These are phyloP conservation scores for Xyrichtys novacula DNA, from an alignment of 2,797 vertebrate species.

Conservation along the genomic window DNA sequence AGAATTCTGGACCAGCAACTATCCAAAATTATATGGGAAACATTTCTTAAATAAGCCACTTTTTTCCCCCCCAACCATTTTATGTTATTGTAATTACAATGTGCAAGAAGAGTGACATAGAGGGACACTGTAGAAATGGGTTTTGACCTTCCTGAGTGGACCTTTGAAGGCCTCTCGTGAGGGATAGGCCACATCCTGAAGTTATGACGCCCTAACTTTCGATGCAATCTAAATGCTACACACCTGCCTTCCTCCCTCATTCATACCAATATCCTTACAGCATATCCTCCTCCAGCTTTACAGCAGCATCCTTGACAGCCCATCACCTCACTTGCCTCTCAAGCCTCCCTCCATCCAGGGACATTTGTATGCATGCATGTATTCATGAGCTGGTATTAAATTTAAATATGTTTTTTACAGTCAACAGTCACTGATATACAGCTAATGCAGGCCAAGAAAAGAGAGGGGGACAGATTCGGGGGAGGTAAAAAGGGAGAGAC, in stretches of 20 bases:
- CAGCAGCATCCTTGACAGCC: constrained; percentile 54
- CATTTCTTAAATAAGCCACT: no score
- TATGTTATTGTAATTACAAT: not conserved
- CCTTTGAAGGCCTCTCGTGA: not conserved
- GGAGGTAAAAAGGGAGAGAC: constrained; percentile 39
- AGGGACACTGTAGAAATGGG: not conserved
- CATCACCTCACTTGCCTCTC: constrained; percentile 62
- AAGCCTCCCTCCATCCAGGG: constrained; percentile 57
- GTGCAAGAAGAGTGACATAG: no score
- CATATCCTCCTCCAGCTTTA: constrained; percentile 36
- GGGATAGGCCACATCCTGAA: constrained; percentile 12
- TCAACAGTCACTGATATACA: constrained; percentile 70
- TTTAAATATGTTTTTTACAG: constrained; percentile 70
- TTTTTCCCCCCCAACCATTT: not conserved
- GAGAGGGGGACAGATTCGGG: constrained; percentile 39
- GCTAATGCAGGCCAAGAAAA: constrained; percentile 51
- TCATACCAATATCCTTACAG: constrained; percentile 11
- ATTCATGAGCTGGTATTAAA: constrained; percentile 78
- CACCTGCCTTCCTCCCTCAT: constrained; percentile 23
- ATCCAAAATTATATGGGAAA: no score
- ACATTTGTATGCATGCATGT: constrained; percentile 80
- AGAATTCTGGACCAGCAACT: not conserved
- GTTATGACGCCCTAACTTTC: constrained; percentile 14
- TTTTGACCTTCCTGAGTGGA: not conserved
- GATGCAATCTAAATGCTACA: constrained; percentile 13